Base-by-base conservation (phyloP, 23 tunicate genomes). In the Styela plicata region DNA sequence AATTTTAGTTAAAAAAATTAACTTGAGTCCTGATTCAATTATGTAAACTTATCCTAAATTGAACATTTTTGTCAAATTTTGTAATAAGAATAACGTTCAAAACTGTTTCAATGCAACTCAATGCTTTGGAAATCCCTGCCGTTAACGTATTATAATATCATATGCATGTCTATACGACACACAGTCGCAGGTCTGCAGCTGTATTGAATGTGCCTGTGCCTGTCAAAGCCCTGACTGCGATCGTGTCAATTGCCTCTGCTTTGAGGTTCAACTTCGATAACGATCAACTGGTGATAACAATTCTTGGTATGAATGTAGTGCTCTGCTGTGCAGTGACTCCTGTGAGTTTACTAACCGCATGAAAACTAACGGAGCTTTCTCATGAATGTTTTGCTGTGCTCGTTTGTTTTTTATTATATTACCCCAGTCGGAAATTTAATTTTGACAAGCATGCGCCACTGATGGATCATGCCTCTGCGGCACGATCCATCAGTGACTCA, bases 161-260 rank as follows among this genome's bases (percentile, higher is more conserved):
- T 74, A 74, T 32, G 34, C 36, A 32, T 32, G 79, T 32, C 24
- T 74, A 19, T 36, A 32, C 28, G 34, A 79, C 53, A 53, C 27
- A 16, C 21, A 32, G 24, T 3, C 34, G 26, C 25, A 82, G 85
- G 53, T 20, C 18, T 33, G 57, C 20, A 63, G 69, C 68, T 32
- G 57, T 13, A 37, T 85, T 33, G 63, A 82, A 30, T 87, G 91
- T 66, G 74, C 91, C 34, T 87, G 91, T 52, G 82, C 86, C 62
- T 87, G 91, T 62, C 91, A 87, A 80, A 26, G 82, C 28, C 91
- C 91, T 13, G 91, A 87, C 68, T 87, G 91, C 73, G 85, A 77
- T 83, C 69, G 36, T n/a, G 53, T 85, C 70, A 83, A 82, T 71
- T 87, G 91, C 75, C 74, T 87, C 78, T 87, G 91, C 85, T 87